Percentiles rank a stretch among this genome's conserved stretches.
Evolutionary conservation across 2,888 invertebrate genomes (phyloP).

Genomic region (Paralinhomoeus sp.): DNA sequence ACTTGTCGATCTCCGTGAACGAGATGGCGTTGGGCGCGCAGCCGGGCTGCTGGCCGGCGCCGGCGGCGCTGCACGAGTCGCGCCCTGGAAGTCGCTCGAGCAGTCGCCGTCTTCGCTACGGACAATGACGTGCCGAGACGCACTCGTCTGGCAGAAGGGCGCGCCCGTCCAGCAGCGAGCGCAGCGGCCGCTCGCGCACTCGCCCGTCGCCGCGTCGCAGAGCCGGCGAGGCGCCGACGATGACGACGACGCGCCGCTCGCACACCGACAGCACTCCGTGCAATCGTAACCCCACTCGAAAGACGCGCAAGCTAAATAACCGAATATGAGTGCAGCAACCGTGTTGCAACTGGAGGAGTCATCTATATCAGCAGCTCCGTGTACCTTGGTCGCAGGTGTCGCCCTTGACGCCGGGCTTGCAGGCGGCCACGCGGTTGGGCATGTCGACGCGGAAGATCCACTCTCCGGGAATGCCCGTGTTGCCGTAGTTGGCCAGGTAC

Average conservation of each 20-base stretch:
- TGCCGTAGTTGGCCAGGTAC: conserved; percentile 24
- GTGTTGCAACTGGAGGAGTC: no score
- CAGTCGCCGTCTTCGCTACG: no score
- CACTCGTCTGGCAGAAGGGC: conserved; percentile 12
- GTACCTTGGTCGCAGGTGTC: conserved; percentile 24
- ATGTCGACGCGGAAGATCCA: conserved; percentile 23
- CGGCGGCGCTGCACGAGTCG: no score
- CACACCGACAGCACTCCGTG: conserved; percentile 21
- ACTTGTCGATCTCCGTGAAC: conserved; percentile 18
- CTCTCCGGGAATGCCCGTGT: conserved; percentile 22
- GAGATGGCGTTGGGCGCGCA: conserved; percentile 22
- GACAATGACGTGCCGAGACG: conserved; percentile 14
- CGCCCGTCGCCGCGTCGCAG: conserved; percentile 18
- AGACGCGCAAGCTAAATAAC: conserved; percentile 13
- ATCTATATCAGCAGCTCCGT: no score
- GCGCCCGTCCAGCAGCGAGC: conserved; percentile 17
- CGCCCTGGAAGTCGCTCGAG: no score
- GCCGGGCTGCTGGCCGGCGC: no score
- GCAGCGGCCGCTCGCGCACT: conserved; percentile 14
- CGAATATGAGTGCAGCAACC: no score
- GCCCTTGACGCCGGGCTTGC: conserved; percentile 24
- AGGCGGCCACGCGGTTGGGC: conserved; percentile 13
- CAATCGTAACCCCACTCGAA: conserved; percentile 24
- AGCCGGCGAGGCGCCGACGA: conserved; percentile 15
- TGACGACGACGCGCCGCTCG: conserved; percentile 11